Base-by-base conservation (phyloP, 2,888 invertebrate genomes). In the Sturmia bella region DNA sequence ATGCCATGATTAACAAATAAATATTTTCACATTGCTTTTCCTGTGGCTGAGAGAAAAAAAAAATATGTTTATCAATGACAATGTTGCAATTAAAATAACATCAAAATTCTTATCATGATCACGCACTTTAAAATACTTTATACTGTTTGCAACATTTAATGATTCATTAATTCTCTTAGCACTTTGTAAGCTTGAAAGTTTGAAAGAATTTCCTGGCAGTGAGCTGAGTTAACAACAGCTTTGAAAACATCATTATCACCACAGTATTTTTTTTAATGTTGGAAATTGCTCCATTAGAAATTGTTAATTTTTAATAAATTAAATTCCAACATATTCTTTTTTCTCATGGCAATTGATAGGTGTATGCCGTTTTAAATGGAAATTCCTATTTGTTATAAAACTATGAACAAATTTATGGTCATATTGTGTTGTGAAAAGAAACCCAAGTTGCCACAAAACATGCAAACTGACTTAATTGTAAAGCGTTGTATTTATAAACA, bases 381-480 rank as follows among this genome's bases (percentile, higher is more conserved):
- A 45, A 41, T 37, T 45, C 45, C 52, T 54, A 76, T 61, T 61
- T 54, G 54, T 59, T 21, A 52, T 17, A 24, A n/a, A 69, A 17
- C 17, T 50, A n/a, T 52, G 17, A 27, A 56, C 17, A 72, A 61
- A 45, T 21, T 56, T 21, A 52, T 41, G 43, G 24, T 39, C 37
- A 50, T 56, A 17, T 56, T 37, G 32, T 21, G 15, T 45, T 4
- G 19, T 41, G 3, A 39, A 24, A 69, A n/a, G 2, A 50, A 76
- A 76, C 24, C 32, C 52, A 75, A 61, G 32, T 74, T 74, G 74
- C 69, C 63, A 64, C 54, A 45, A 32, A 54, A 66, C 75, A 80
- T 37, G 80, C 80, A 57, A 76, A 54, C 59, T 66, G 69, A 57
- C 74, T 74, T 79, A 48, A 73, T 66, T 66, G 59, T 64, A 50